Conservation (phyloP, 2,888 invertebrate genomes). For the Molorchus minor region DNA sequence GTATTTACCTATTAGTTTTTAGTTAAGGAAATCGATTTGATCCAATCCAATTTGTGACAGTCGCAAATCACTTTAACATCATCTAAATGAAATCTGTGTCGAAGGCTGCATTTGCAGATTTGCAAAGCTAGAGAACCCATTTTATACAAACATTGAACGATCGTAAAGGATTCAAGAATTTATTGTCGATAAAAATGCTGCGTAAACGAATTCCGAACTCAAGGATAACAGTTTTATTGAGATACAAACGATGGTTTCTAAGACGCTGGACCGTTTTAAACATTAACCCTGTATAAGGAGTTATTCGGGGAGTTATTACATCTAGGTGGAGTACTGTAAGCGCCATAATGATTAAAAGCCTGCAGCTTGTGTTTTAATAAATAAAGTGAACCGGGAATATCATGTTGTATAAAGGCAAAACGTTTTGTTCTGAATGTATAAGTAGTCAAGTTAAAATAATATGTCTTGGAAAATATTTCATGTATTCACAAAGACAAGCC, state of each 20-base stretch:
- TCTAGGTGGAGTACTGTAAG: not conserved
- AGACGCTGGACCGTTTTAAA: no score
- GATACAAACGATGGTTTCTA: no score
- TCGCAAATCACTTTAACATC: constrained; percentile 20
- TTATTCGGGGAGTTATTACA: no score
- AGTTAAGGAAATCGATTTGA: constrained; percentile 33
- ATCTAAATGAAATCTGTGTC: constrained; percentile 7
- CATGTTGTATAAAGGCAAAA: constrained; percentile 4
- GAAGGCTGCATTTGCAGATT: not conserved
- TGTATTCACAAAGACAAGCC: not conserved
- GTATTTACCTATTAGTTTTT: constrained; percentile 27
- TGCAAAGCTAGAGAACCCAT: not conserved
- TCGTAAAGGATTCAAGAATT: no score
- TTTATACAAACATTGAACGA: no score
- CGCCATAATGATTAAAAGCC: not conserved
- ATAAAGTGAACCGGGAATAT: not conserved
- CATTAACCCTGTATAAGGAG: no score
- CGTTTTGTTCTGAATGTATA: constrained; percentile 4
- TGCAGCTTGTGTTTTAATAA: not conserved
- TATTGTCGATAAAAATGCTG: no score
- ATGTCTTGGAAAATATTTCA: not conserved
- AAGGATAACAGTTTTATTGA: no score
- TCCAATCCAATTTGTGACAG: constrained; percentile 27
- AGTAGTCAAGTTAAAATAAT: not conserved
- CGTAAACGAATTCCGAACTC: no score